Evolutionary conservation across 2,113 vertebrate species (phyloP), one percentile per base, ranked within the genome.

Genomic region (Otis tarda): DNA sequence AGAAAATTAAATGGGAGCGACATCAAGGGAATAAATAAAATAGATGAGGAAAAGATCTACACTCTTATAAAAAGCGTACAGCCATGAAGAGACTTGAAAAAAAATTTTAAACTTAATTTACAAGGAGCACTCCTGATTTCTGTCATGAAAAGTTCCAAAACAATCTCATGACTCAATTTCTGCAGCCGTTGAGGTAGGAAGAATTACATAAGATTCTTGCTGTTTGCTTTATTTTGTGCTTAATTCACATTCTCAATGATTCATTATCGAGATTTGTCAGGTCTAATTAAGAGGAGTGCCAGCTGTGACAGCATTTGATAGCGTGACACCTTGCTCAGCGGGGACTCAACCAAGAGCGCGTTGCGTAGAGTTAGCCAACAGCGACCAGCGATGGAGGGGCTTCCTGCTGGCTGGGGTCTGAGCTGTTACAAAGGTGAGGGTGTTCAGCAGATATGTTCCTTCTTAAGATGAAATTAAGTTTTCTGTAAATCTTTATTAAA

Each of bases 191-290:
- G 75, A 94, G 90, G 82, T 43, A 63, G 82, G 56, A 47, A 92
- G 90, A 70, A 83, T 93, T 86, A 61, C 64, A 71, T 52, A 83
- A 93, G 90, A 52, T 18, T 61, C 85, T 85, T n/a, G 75, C 67
- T 57, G 20, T 53, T 89, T 71, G 87, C 69, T 89, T 78, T 53
- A 35, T 82, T 71, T 82, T 70, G 12, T 85, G 87, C 52, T 71
- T 86, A 91, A 80, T 71, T 93, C 82, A 20, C 16, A 31, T 67
- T 90, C 83, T 59, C 93, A 91, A 14, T 93, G 93, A 95, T 90
- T 97, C 87, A 80, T 90, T 90, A 96, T 64, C 55, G 57, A 71
- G 93, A 17, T 85, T 95, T 90, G 90, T 80, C 94, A 94, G 87
- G 79, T 90, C 82, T 93, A 74, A 93, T 94, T 90, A 93, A 86